Evolutionary conservation across 30 jellyfish, hydroid and myxozoan genomes (phyloP), one percentile per base, ranked within the genome.

Genomic region (Pseudorhiza aurosa): DNA sequence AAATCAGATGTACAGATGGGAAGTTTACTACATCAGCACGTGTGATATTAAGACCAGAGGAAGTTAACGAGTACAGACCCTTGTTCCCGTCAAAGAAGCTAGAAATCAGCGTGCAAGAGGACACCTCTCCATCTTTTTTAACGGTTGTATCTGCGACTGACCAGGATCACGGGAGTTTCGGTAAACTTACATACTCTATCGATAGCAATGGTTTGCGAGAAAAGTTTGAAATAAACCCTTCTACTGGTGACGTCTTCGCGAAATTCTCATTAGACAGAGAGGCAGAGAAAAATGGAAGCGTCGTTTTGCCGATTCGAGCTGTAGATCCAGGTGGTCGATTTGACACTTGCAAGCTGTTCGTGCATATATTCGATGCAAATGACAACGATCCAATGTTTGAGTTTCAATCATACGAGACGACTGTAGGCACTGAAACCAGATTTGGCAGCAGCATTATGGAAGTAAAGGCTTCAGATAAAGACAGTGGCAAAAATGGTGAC

Each of bases 341-440:
- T 76, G 89, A 75, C 7, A 37, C 56, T 24, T 39, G 83, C 81
- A 60, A 83, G 18, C 83, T 83, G 47, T 45, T 57, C 64, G 65
- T 94, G 55, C 77, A 67, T 27, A 82, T 94, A 1, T 8, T 44
- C n/a, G 99, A 94, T 57, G 87, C 60, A n/a, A 94, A 94, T 77
- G 99, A 94, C 65, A 87, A 88, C 36, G 82, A 69, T n/a, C 99
- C 99, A 15, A 67, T 75, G 17, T 94, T 94, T 60, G 99, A 94
- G 37, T 94, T 59, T 63, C 65, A 96, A 22, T 63, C 77, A 33
- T 94, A 94, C 37, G 91, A 82, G 40, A 87, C 95, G 12, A 70
- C 82, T 22, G 94, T 94, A 8, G 65, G 82, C 32, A 70, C 78
- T 26, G 91, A 91, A 0, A 91, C 85, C 46, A 62, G 50, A 40